These are phyloP conservation scores for Megathymus violae DNA, from an alignment of 1,140 invertebrate species.

Conservation along the genomic window DNA sequence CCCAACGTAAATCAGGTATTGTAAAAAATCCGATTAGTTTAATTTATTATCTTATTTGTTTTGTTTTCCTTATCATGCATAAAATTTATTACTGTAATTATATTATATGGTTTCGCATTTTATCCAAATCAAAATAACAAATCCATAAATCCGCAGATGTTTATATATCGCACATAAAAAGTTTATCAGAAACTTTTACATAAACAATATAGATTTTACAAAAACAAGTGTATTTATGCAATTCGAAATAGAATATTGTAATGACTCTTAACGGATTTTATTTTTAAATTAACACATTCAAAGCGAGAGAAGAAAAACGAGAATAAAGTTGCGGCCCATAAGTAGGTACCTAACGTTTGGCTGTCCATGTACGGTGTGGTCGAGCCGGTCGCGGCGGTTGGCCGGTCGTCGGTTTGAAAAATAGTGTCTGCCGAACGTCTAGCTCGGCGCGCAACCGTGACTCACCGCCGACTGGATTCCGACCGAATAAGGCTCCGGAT, in stretches of 20 bases:
- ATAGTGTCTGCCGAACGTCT: conserved; percentile 75
- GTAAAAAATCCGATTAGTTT: no score
- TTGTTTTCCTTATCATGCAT: neutral
- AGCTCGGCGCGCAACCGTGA: conserved; percentile 56
- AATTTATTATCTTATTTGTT: neutral
- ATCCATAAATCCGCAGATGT: neutral
- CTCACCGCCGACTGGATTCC: conserved; percentile 62
- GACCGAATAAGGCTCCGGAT: conserved; percentile 46
- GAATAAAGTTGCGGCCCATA: conserved; percentile 25
- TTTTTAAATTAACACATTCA: conserved; percentile 47
- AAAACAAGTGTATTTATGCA: neutral
- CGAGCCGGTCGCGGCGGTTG: conserved; percentile 32
- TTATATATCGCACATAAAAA: neutral
- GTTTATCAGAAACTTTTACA: neutral
- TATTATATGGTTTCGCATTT: neutral
- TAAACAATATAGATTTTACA: neutral
- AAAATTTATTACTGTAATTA: conserved; percentile 19
- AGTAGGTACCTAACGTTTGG: conserved; percentile 40
- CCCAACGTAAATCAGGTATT: no score
- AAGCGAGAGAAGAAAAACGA: conserved; percentile 42
- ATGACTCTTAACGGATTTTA: conserved; percentile 14
- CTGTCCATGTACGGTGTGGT: conserved; percentile 49
- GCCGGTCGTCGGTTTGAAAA: conserved; percentile 52
- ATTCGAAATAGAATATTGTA: conserved; percentile 15
- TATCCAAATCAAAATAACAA: conserved; percentile 7